Evolutionary conservation across 1,140 invertebrate genomes (phyloP), one percentile per base, ranked within the genome.

Genomic region (Drosophila orosa): DNA sequence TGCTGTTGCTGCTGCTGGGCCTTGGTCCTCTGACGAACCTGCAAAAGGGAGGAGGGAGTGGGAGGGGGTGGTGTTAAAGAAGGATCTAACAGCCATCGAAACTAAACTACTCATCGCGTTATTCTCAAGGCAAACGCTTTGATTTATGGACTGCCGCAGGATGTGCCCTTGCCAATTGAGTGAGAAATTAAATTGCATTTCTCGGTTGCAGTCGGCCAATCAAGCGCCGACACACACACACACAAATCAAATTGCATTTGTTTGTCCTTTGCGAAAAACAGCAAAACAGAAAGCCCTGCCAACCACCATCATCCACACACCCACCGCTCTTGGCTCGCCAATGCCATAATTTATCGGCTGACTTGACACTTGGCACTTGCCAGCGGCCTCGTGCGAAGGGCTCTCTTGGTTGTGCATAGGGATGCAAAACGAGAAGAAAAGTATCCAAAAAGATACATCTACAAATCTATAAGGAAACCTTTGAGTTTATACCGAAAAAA

Each of bases 21-120:
- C 80, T 91, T 84, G 7, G 90, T 87, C 74, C 90, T 78, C 48
- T 86, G 78, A 3, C 91, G 86, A 54, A 92, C 91, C 91, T 92
- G 75, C 17, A 72, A 72, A 9, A 33, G 12, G 13, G 7, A 5
- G 13, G 0, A 33, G 3, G 29, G 13, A 33, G n/a, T n/a, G n/a
- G n/a, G n/a, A n/a, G n/a, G n/a, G n/a, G n/a, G n/a, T n/a, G 19
- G 13, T 5, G 29, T 52, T 52, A 13, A 35, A 31, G 8, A 15
- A 35, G n/a, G 37, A 25, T 68, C 29, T 37, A 31, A 27, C 33
- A 24, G 19, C 3, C 40, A 3, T 40, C 37, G 44, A 40, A 37
- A 37, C 69, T 48, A 17, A 56, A 47, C 12, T 22, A 42, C 42
- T 17, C 48, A 68, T 10, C 27, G 48, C 17, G 1, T 7, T 19